phyloP scores from a whole-genome alignment of 2,888 invertebrate species.

The Plebejus melissa region DNA sequence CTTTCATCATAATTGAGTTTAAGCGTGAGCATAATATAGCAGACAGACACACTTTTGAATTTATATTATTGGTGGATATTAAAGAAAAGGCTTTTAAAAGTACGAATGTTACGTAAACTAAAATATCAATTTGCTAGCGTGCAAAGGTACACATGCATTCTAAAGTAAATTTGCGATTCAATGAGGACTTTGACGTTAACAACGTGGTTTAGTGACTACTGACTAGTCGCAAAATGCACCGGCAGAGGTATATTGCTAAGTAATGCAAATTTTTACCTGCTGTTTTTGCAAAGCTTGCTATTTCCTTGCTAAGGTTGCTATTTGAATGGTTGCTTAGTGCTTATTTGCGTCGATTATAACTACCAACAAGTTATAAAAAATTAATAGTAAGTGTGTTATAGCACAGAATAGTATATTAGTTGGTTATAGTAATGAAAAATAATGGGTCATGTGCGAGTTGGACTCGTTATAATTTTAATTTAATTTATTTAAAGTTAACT shows the following conservation, averaged over 20 bases:
- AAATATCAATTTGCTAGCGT: conserved; percentile 31
- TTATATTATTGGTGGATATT: neutral
- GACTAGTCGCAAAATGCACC: conserved; percentile 22
- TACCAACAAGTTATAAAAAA: neutral
- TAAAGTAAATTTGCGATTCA: conserved; percentile 37
- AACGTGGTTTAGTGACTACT: conserved; percentile 34
- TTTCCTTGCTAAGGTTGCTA: neutral
- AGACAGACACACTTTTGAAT: neutral
- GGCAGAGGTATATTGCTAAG: conserved; percentile 21
- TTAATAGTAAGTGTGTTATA: too few relatives aligned
- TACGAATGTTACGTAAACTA: conserved; percentile 7
- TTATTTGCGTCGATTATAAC: neutral
- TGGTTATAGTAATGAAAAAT: too few relatives aligned
- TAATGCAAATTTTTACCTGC: conserved; percentile 22
- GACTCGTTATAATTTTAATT: too few relatives aligned
- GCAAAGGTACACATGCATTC: conserved; percentile 33
- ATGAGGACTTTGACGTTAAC: conserved; percentile 36
- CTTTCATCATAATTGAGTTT: neutral
- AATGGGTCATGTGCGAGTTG: too few relatives aligned
- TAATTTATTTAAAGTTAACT: too few relatives aligned
- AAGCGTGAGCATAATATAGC: neutral
- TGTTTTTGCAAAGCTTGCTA: conserved; percentile 7
- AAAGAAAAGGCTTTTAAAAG: neutral
- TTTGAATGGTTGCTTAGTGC: neutral
- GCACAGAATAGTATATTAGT: too few relatives aligned